phyloP scores from a whole-genome alignment of 2,888 invertebrate genomes.

The Eupithecia centaureata region DNA sequence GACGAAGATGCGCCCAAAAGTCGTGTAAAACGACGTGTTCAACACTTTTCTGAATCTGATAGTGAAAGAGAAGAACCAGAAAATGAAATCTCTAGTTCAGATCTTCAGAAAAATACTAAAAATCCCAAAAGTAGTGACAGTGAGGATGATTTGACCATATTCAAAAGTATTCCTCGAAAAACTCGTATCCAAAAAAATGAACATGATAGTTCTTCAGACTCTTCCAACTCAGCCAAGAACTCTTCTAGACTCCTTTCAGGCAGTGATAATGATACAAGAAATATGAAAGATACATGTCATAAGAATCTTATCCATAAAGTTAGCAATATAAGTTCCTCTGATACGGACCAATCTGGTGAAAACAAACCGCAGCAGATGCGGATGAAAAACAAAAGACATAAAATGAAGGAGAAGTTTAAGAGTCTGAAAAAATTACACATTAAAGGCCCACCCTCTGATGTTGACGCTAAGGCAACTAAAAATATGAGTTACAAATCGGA shows the following conservation, averaged over 20 bases:
- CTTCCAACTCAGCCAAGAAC: not conserved
- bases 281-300: conserved; percentile 33
- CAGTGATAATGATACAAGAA: conserved; percentile 32
- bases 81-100: not conserved
- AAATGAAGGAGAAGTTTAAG: conserved; percentile 68
- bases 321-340: conserved; percentile 35
- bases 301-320: conserved; percentile 44
- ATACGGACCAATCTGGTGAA: conserved; percentile 45
- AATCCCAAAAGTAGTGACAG: conserved; percentile 37
- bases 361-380: conserved; percentile 58
- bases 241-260: not conserved
- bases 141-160: conserved; percentile 30
- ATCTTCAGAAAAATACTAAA: not conserved
- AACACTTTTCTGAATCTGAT: conserved; percentile 62
- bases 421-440: conserved; percentile 54
- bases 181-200: conserved; percentile 42
- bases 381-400: conserved; percentile 64
- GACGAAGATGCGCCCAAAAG: conserved; percentile 47
- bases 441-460: conserved; percentile 38
- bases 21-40: conserved; percentile 52
- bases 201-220: conserved; percentile 34
- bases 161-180: conserved; percentile 40
- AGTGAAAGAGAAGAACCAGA: conserved; percentile 49
- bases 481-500: conserved; percentile 40
- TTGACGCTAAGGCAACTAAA: conserved; percentile 34